Evolutionary conservation across 2,797 vertebrate species (phyloP).

Genomic region (Chiloscyllium punctatum): DNA sequence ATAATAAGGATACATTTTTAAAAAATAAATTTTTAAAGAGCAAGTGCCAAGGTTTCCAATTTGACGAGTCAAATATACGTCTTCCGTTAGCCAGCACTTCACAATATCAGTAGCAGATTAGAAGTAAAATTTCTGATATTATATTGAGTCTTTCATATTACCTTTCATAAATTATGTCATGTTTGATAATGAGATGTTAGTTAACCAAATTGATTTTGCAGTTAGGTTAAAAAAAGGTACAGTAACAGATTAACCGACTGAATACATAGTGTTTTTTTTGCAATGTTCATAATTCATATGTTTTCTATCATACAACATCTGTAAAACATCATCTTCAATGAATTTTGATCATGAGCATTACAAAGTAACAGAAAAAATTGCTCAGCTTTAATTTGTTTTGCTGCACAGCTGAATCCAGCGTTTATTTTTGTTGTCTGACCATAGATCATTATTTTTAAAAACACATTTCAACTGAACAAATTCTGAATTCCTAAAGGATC

Average conservation of each 20-base stretch:
- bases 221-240: background rate
- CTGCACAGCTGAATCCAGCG: background rate
- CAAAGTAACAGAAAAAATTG: background rate
- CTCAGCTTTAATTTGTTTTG: background rate
- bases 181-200: background rate
- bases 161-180: background rate
- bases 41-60: background rate
- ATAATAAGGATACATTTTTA: background rate
- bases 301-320: background rate
- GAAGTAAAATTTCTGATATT: constrained; percentile 11
- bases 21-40: background rate
- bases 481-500: background rate
- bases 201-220: constrained; percentile 4
- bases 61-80: background rate
- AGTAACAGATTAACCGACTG: background rate
- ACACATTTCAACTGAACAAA: background rate
- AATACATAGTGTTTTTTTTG: background rate
- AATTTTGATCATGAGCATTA: background rate
- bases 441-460: background rate
- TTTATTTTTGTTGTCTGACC: background rate
- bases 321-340: constrained; percentile 26
- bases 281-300: background rate
- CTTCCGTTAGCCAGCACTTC: background rate
- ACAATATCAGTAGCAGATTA: constrained; percentile 3
- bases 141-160: background rate